A percentile compares a stretch with the other conserved stretches of the same genome.
These are phyloP conservation scores for Dyspetes luteomarginatus DNA, from an alignment of 2,888 invertebrate species.

Conservation along the genomic window DNA sequence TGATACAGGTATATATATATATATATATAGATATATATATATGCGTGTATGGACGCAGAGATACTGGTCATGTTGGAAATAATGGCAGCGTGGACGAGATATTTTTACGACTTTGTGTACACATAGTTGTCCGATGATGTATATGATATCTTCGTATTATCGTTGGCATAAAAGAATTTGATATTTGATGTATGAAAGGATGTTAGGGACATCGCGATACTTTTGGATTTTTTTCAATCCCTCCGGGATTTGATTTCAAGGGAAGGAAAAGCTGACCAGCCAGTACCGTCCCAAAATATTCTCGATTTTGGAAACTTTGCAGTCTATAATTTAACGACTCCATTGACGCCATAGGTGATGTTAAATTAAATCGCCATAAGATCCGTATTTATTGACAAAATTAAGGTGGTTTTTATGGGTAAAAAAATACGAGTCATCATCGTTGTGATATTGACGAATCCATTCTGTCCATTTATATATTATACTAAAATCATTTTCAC, in stretches of 20 bases:
- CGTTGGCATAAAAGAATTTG: background rate
- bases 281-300: no score
- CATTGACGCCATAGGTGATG: no score
- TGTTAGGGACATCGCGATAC: background rate
- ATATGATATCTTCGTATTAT: slow-evolving; percentile 58
- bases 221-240: background rate
- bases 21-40: background rate
- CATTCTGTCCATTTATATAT: no score
- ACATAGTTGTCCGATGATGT: slow-evolving; percentile 62
- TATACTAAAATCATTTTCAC: no score
- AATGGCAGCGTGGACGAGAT: slow-evolving; percentile 64
- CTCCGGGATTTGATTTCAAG: background rate
- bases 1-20: slow-evolving; percentile 20
- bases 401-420: no score
- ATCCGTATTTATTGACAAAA: no score
- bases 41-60: slow-evolving; percentile 1
- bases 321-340: no score
- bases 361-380: no score
- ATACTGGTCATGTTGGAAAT: slow-evolving; percentile 63
- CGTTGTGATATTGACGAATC: no score
- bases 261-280: no score
- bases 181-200: background rate
- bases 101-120: slow-evolving; percentile 47
- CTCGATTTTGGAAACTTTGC: no score
- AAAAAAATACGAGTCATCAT: no score